A percentile compares a stretch with the other conserved stretches of the same genome.
phyloP scores from a whole-genome alignment of 2,113 vertebrate species.

The Hippocampus zosterae region DNA sequence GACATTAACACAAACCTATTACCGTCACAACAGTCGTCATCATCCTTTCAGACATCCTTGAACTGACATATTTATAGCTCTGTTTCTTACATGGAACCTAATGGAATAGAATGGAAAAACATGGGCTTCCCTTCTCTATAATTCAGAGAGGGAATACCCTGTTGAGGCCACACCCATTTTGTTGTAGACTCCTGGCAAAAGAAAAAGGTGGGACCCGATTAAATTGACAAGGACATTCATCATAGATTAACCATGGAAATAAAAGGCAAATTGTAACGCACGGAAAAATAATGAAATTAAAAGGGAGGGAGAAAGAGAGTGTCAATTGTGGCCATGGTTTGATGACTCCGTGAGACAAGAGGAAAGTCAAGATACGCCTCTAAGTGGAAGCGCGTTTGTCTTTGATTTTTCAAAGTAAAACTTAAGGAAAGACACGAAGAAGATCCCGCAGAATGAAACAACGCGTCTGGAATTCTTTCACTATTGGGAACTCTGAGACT shows the following conservation, averaged over 20 bases:
- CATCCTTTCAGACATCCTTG: background rate
- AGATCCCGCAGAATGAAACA: background rate
- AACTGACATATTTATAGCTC: background rate
- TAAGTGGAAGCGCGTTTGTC: background rate
- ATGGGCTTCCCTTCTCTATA: background rate
- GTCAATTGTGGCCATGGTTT: background rate
- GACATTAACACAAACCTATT: conserved; percentile 27
- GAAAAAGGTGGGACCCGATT: background rate
- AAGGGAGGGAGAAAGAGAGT: too few relatives aligned
- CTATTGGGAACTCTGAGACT: too few relatives aligned
- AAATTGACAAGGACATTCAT: background rate
- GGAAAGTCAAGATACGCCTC: too few relatives aligned
- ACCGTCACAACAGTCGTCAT: background rate
- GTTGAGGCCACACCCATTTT: conserved; percentile 33
- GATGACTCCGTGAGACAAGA: background rate
- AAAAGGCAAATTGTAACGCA: background rate
- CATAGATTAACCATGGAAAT: background rate
- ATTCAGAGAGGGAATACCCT: background rate
- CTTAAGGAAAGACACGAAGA: background rate
- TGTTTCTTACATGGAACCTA: background rate
- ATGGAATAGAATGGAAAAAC: background rate
- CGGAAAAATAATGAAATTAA: too few relatives aligned
- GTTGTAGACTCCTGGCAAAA: background rate
- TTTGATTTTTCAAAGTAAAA: background rate
- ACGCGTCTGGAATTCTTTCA: too few relatives aligned